Percentiles rank a stretch among this genome's conserved stretches.
These are phyloP conservation scores for Drosophila watanabei DNA, from an alignment of 1,140 invertebrate genomes.

Conservation along the genomic window DNA sequence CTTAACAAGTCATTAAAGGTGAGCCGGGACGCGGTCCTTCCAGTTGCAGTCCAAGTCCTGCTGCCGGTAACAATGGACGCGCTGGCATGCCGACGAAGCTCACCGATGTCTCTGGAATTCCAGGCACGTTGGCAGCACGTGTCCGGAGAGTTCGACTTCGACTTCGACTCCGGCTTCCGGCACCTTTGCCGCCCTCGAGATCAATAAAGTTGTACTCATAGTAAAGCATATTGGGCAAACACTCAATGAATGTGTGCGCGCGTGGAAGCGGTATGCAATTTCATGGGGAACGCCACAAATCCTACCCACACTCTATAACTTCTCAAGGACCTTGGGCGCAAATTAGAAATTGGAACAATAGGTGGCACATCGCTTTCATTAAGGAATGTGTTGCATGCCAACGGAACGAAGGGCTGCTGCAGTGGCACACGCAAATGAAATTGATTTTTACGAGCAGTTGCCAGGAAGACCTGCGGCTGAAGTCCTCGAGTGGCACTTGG, in stretches of 20 bases:
- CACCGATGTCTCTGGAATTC: slow-evolving; percentile 74
- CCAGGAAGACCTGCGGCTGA: slow-evolving; percentile 62
- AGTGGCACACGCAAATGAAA: slow-evolving; percentile 64
- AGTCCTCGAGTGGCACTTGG: slow-evolving; percentile 65
- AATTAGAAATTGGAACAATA: slow-evolving; percentile 84
- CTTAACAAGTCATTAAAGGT: slow-evolving; percentile 79
- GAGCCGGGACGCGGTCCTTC: slow-evolving; percentile 3
- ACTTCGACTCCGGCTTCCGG: slow-evolving; percentile 44
- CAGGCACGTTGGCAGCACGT: slow-evolving; percentile 79
- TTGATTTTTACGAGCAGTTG: slow-evolving; percentile 76
- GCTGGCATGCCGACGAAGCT: slow-evolving; percentile 58
- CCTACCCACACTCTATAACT: slow-evolving; percentile 37
- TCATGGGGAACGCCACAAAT: slow-evolving; percentile 44
- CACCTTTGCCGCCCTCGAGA: slow-evolving; percentile 31
- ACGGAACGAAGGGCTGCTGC: slow-evolving; percentile 60
- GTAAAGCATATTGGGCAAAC: slow-evolving; percentile 42
- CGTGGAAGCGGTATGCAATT: slow-evolving; percentile 65
- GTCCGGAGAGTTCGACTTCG: slow-evolving; percentile 55
- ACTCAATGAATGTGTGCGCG: slow-evolving; percentile 29
- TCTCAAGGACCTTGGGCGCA: slow-evolving; percentile 71
- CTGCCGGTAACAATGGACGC: slow-evolving; percentile 52
- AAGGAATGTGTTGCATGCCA: slow-evolving; percentile 79
- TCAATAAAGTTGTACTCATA: slow-evolving; percentile 55
- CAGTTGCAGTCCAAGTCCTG: slow-evolving; percentile 27
- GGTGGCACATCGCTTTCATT: slow-evolving; percentile 72